Evolutionary conservation across 2,888 invertebrate genomes (phyloP).

Genomic region (Linnaemya vulpina): DNA sequence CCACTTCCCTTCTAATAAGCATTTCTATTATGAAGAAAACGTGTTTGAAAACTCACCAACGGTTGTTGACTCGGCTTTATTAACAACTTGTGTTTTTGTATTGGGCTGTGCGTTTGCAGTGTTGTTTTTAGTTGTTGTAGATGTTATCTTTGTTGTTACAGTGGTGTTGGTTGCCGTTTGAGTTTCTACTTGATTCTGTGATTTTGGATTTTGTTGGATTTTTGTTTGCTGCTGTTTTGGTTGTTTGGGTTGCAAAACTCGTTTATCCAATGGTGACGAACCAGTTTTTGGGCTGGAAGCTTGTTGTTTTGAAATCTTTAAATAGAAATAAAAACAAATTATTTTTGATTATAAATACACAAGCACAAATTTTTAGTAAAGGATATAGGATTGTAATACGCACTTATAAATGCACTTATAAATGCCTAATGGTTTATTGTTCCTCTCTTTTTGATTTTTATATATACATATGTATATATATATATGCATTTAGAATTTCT

Average conservation of each 20-base stretch:
- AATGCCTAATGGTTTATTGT: too few species aligned
- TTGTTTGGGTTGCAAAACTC: constrained; percentile 87
- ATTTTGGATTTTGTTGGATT: constrained; percentile 63
- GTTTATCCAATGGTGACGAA: constrained; percentile 85
- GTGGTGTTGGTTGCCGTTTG: constrained; percentile 53
- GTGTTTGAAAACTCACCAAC: constrained; percentile 75
- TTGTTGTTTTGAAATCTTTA: constrained; percentile 82
- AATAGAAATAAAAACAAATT: constrained; percentile 38
- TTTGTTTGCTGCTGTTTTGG: constrained; percentile 81
- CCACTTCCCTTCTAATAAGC: neutral
- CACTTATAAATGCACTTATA: too few species aligned
- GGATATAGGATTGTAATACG: too few species aligned
- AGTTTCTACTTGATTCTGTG: constrained; percentile 77
- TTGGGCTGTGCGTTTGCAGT: constrained; percentile 68
- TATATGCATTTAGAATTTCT: too few species aligned
- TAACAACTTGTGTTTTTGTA: constrained; percentile 71
- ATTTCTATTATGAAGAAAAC: neutral
- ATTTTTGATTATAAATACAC: neutral
- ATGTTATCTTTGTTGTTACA: constrained; percentile 22
- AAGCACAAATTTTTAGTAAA: too few species aligned
- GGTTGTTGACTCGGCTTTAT: constrained; percentile 75
- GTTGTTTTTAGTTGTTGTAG: constrained; percentile 22
- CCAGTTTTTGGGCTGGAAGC: constrained; percentile 82
- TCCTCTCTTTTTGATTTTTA: too few species aligned
- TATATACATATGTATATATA: too few species aligned